Base-by-base conservation (phyloP, 2,888 invertebrate species). In the Perithous albicinctus region DNA sequence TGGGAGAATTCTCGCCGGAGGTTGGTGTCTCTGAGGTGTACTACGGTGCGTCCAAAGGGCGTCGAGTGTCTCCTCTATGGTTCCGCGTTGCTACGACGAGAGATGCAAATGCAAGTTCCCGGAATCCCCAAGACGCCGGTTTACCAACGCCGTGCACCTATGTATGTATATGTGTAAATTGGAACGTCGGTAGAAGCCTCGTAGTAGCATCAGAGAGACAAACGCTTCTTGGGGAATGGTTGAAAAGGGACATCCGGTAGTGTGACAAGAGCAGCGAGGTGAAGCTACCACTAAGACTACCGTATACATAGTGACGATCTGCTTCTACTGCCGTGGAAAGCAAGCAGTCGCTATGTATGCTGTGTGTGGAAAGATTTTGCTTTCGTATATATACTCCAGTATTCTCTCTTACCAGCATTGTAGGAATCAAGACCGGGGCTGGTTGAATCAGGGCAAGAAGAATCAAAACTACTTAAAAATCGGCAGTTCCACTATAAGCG, bases 91-190 rank as follows among this genome's bases (percentile, higher is more conserved):
- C 70, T 56, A 35, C 61, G 72, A 23, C 72, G 66, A 66, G 66
- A 66, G 76, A 82, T 79, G 82, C 82, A 79, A 82, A 76, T 79
- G 43, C 76, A 32, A 82, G 70, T 76, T 76, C 43, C 78, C 46
- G 72, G 63, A 54, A 76, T 66, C 70, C 70, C 69, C 72, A 54
- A 76, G 72, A 75, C 78, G 64, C 64, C 69, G 73, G 63, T 70
- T n/a, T 35, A 20, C 29, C 46, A 32, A 61, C 78, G 54, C n/a
- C 12, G n/a, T 66, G 32, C 10, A n/a, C n/a, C 8, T 54, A n/a
- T 43, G 70, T 56, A 43, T 61, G 59, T 20, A 56, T 43, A 46
- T 61, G 66, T 61, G 72, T 43, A 61, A 76, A 76, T 76, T 76
- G 32, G 41, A 43, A 35, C 15, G 56, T 63, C 10, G 32, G 64